Conservation (phyloP, 2,113 vertebrate species). For the Promerops cafer region DNA sequence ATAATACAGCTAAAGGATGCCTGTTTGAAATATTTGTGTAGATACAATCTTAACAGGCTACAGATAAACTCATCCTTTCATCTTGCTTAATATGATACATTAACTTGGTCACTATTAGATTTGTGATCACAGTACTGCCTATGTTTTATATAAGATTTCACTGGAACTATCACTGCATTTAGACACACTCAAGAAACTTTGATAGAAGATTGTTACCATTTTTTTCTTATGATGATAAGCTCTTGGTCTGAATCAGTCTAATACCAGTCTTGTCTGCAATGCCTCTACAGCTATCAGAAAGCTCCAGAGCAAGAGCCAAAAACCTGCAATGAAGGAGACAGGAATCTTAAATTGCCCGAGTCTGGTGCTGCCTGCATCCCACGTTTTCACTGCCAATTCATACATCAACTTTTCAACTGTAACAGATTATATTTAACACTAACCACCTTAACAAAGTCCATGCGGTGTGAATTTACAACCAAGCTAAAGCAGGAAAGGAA, state of each 20-base stretch:
- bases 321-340: slow-evolving; percentile 4
- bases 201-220: not conserved
- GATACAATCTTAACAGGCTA: not conserved
- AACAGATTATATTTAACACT: not conserved
- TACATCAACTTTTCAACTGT: not conserved
- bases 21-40: not conserved
- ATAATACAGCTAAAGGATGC: not conserved
- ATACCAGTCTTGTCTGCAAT: not conserved
- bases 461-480: not conserved
- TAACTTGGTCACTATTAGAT: not conserved
- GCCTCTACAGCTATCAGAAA: not conserved
- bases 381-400: not conserved
- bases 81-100: not conserved
- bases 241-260: not conserved
- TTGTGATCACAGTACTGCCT: not conserved
- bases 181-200: not conserved
- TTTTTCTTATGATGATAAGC: not conserved
- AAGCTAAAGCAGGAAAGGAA: not conserved
- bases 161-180: not conserved
- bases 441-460: not conserved
- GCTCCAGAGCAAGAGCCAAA: slow-evolving; percentile 9
- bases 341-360: not conserved
- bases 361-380: not conserved
- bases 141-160: not conserved
- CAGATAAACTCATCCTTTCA: not conserved